Conservation (phyloP, 2,888 invertebrate species). For the Epirrita christyi region DNA sequence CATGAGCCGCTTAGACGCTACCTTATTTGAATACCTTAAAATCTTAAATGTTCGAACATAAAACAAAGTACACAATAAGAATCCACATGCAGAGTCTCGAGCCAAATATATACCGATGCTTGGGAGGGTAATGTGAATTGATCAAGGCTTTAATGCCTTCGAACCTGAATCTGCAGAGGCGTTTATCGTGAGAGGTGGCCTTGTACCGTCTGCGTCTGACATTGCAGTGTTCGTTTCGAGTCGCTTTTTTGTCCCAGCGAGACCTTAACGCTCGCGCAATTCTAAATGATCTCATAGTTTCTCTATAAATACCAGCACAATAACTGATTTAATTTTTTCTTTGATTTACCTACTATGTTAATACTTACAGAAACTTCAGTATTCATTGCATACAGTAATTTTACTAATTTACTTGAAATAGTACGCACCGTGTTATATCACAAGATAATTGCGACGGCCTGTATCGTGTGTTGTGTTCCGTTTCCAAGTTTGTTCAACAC, state of each 20-base stretch:
- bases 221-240: constrained; percentile 72
- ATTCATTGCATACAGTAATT: too few relatives aligned
- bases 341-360: background rate
- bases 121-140: constrained; percentile 46
- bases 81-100: constrained; percentile 45
- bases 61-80: constrained; percentile 50
- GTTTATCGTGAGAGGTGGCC: constrained; percentile 74
- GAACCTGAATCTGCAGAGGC: constrained; percentile 55
- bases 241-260: constrained; percentile 55
- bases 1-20: background rate
- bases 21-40: constrained; percentile 37
- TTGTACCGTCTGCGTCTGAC: constrained; percentile 63
- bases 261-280: constrained; percentile 56
- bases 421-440: too few relatives aligned
- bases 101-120: constrained; percentile 50
- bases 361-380: background rate
- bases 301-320: background rate
- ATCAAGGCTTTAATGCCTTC: constrained; percentile 50
- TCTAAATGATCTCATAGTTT: constrained; percentile 36
- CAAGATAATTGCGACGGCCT: constrained; percentile 1
- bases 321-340: background rate
- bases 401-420: too few relatives aligned
- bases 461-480: constrained; percentile 42
- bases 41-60: constrained; percentile 34
- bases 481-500: constrained; percentile 63